Percentiles rank a stretch among this genome's conserved stretches.
These are phyloP conservation scores for Melanotaenia parkinsoni DNA, from an alignment of 2,797 vertebrate genomes.

Conservation along the genomic window DNA sequence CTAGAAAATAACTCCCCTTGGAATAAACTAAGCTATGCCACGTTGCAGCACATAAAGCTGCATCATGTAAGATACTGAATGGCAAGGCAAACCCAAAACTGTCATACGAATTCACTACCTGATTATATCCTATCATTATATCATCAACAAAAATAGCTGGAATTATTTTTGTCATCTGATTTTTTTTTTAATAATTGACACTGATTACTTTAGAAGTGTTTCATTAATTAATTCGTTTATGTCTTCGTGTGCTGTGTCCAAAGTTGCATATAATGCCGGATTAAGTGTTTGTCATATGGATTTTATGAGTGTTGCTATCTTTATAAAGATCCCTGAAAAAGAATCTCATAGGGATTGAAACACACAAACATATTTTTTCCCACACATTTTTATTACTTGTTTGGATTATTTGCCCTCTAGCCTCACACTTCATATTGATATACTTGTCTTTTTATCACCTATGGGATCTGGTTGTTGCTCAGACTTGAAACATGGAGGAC, in stretches of 20 bases:
- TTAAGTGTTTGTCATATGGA: not conserved
- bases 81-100: not conserved
- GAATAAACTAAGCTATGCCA: not conserved
- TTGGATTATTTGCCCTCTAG: conserved; percentile 3
- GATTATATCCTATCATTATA: not conserved
- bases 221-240: not conserved
- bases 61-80: not conserved
- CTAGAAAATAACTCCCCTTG: not conserved
- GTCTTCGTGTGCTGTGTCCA: not conserved
- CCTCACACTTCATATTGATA: not conserved
- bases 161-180: not conserved
- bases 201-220: not conserved
- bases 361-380: not conserved
- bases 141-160: not conserved
- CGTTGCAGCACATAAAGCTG: not conserved
- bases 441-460: not conserved
- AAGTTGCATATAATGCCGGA: not conserved
- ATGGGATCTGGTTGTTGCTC: not conserved
- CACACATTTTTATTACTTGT: not conserved
- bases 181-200: not conserved
- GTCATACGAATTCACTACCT: not conserved
- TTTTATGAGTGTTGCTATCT: not conserved
- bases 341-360: not conserved
- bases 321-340: not conserved
- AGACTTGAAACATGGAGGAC: conserved; percentile 9